Percentiles rank a stretch among this genome's conserved stretches.
These are phyloP conservation scores for Clarias gariepinus DNA, from an alignment of 2,113 vertebrate genomes.

Conservation along the genomic window DNA sequence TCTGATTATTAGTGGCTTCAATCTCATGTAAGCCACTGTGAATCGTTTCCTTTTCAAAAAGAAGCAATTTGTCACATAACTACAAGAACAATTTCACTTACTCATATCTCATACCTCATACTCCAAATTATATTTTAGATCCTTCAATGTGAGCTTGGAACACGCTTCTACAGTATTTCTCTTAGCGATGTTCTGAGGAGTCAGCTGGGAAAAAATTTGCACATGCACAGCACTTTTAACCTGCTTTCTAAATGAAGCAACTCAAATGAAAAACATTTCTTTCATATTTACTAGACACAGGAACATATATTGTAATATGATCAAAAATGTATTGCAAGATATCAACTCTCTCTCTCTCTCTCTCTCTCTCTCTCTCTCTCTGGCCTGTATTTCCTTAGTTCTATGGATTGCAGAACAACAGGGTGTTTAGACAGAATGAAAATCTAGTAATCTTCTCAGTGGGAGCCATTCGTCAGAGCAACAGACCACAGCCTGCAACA, in stretches of 20 bases:
- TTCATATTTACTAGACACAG: neutral
- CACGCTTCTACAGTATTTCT: neutral
- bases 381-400: neutral
- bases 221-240: neutral
- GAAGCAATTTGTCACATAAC: neutral
- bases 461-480: neutral
- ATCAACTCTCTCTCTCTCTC: neutral
- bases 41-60: neutral
- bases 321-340: neutral
- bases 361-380: neutral
- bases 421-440: neutral
- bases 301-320: neutral
- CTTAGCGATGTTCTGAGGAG: neutral
- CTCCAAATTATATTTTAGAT: neutral
- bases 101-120: neutral
- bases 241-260: neutral
- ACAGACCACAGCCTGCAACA: neutral
- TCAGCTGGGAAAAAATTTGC: neutral
- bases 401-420: neutral
- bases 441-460: neutral
- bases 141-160: neutral
- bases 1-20: neutral
- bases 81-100: neutral
- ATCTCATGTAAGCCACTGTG: neutral
- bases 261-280: neutral